Evolutionary conservation across 1,140 invertebrate species (phyloP).

Genomic region (Heterodera schachtii): DNA sequence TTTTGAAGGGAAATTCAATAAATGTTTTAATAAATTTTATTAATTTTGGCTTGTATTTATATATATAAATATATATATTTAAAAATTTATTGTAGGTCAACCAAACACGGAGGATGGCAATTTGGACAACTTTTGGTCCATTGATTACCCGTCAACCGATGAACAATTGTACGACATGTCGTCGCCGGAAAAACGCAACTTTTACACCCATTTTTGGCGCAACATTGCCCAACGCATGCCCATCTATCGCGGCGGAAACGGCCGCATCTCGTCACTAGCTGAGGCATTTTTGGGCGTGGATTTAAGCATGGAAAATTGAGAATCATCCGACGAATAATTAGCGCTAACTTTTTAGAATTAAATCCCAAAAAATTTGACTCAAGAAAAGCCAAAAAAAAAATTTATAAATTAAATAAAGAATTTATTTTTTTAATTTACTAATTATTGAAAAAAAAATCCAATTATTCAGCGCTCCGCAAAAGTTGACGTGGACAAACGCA

Average conservation of each 20-base stretch:
- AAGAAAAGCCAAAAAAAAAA: too few species aligned
- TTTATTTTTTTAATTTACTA: background rate
- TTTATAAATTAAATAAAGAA: background rate
- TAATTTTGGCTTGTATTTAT: too few species aligned
- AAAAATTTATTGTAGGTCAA: too few species aligned
- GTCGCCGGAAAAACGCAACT: slow-evolving; percentile 6
- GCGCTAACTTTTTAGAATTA: too few species aligned
- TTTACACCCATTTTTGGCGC: slow-evolving; percentile 29
- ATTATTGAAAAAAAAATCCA: background rate
- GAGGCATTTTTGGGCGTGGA: background rate
- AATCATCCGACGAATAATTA: background rate
- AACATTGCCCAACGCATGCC: slow-evolving; percentile 24
- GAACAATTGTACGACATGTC: background rate
- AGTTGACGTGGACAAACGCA: background rate
- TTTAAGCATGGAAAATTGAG: background rate
- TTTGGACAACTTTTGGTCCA: background rate
- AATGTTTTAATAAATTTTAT: too few species aligned
- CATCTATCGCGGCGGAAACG: background rate
- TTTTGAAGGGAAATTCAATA: background rate
- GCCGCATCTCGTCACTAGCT: background rate
- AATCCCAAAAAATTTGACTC: too few species aligned
- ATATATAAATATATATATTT: too few species aligned
- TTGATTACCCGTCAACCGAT: background rate
- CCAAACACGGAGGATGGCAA: background rate
- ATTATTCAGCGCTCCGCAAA: background rate